Evolutionary conservation across 1,140 invertebrate genomes (phyloP).

Genomic region (Sarcophaga peregrina): DNA sequence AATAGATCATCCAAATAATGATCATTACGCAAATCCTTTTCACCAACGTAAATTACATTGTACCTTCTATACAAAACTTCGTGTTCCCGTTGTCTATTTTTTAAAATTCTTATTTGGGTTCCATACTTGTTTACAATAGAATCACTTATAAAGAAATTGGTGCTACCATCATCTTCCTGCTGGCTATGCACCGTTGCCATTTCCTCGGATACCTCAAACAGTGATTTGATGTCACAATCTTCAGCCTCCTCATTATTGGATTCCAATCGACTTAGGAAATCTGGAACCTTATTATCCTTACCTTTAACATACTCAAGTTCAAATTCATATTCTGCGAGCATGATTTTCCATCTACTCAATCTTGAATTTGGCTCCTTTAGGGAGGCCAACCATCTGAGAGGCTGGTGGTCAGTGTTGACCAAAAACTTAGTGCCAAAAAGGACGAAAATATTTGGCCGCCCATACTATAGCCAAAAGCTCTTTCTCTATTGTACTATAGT

Average conservation of each 20-base stretch:
- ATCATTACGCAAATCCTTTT: no score
- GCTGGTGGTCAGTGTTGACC: background rate
- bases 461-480: conserved; percentile 66
- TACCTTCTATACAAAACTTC: no score
- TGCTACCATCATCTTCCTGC: no score
- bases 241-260: background rate
- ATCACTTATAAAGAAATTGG: no score
- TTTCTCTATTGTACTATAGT: conserved; percentile 66
- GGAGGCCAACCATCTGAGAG: conserved; percentile 18
- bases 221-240: background rate
- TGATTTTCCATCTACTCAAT: no score
- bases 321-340: background rate
- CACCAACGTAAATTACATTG: no score
- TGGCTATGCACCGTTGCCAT: no score
- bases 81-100: no score
- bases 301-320: conserved; percentile 1
- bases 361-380: background rate
- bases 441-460: conserved; percentile 62
- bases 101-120: no score
- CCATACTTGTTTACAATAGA: no score
- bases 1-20: no score
- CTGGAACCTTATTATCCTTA: conserved; percentile 3
- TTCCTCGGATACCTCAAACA: no score
- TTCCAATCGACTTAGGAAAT: conserved; percentile 17
- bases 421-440: conserved; percentile 41